phyloP scores from a whole-genome alignment of 1,140 invertebrate species.

The Drosophila parvula region DNA sequence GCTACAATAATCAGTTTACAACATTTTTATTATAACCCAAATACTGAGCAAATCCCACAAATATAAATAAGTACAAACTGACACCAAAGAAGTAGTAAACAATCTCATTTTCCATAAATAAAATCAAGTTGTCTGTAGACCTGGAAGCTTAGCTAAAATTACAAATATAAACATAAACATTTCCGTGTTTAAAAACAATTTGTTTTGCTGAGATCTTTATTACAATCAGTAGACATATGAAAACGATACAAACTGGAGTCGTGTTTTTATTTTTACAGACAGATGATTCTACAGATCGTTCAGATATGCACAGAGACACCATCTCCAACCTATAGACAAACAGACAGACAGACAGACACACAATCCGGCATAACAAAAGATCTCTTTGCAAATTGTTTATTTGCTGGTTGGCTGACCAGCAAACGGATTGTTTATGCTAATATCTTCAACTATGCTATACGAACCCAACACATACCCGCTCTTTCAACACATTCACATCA shows the following conservation, averaged over 20 bases:
- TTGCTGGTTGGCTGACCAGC: constrained; percentile 50
- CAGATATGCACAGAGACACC: constrained; percentile 26
- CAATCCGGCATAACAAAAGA: constrained; percentile 44
- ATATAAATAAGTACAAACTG: too few species aligned
- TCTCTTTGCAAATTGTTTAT: constrained; percentile 58
- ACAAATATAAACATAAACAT: background rate
- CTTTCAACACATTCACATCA: constrained; percentile 41
- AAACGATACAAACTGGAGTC: background rate
- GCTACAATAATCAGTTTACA: too few species aligned
- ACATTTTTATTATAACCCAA: too few species aligned
- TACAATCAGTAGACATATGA: background rate
- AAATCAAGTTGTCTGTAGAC: too few species aligned
- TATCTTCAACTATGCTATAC: constrained; percentile 18
- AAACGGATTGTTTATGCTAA: constrained; percentile 57
- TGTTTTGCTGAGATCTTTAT: background rate
- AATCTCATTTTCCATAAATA: too few species aligned
- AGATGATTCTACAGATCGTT: constrained; percentile 22
- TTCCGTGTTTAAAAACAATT: constrained; percentile 7
- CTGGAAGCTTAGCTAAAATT: too few species aligned
- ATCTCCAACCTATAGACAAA: background rate
- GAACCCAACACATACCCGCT: constrained; percentile 10
- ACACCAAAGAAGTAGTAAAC: too few species aligned
- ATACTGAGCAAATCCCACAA: too few species aligned
- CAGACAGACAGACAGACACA: constrained; percentile 1
- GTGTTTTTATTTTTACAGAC: constrained; percentile 1